phyloP scores from a whole-genome alignment of 2,797 vertebrate species.

The Sebastes cheni region DNA sequence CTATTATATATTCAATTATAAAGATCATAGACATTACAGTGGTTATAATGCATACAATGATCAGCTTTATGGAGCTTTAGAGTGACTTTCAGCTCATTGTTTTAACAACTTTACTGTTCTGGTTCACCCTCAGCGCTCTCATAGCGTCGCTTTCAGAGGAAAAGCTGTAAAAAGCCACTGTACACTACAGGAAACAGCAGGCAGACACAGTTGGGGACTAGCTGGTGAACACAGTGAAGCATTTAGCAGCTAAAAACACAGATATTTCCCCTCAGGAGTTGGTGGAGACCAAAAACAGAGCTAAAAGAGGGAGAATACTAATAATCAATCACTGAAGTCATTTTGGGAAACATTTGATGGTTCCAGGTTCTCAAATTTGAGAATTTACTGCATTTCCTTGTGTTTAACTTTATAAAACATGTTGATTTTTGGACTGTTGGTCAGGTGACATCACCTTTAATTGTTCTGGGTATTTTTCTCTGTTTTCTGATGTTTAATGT shows the following conservation, averaged over 20 bases:
- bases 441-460: background rate
- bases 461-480: background rate
- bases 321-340: background rate
- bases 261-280: too few relatives aligned
- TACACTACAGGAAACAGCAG: background rate
- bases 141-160: background rate
- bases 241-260: background rate
- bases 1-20: background rate
- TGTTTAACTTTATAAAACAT: background rate
- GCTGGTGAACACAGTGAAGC: background rate
- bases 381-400: background rate
- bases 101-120: background rate
- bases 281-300: background rate
- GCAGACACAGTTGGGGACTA: background rate
- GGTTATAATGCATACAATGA: background rate
- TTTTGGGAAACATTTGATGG: background rate
- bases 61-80: background rate
- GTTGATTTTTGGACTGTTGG: background rate
- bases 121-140: background rate
- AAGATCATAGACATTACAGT: background rate
- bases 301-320: background rate
- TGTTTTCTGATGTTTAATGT: background rate
- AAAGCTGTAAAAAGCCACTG: background rate
- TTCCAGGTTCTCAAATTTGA: background rate
- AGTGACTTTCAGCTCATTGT: background rate